Percentiles rank a stretch among this genome's conserved stretches.
Conservation (phyloP, 1,140 invertebrate species). For the Drosophila tsacasi region DNA sequence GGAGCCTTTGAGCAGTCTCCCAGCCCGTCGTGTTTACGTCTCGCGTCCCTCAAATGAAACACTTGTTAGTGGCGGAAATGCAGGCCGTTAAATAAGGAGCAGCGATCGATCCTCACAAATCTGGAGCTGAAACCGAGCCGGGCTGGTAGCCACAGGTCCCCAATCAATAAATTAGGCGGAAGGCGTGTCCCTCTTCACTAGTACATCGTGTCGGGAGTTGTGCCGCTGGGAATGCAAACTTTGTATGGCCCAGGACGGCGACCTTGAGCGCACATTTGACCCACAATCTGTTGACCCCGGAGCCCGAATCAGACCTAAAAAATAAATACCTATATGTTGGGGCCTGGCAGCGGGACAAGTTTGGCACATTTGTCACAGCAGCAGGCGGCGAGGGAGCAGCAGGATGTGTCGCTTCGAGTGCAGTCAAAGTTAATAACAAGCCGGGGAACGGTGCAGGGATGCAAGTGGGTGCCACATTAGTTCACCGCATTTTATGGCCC, state of each 20-base stretch:
- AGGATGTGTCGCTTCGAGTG: constrained; percentile 40
- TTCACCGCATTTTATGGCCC: constrained; percentile 64
- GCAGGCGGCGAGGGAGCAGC: constrained; percentile 1
- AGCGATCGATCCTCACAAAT: constrained; percentile 12
- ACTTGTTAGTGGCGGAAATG: constrained; percentile 40
- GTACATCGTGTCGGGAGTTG: constrained; percentile 2
- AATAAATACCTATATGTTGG: constrained; percentile 11
- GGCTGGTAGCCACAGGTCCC: not conserved
- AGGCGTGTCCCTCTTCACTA: not conserved
- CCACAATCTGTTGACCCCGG: constrained; percentile 21
- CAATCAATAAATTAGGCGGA: constrained; percentile 7
- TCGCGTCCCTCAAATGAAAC: constrained; percentile 27
- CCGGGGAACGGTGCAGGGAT: not conserved
- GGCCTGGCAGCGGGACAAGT: constrained; percentile 37
- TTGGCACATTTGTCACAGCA: constrained; percentile 72
- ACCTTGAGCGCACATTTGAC: constrained; percentile 55
- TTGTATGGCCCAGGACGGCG: constrained; percentile 42
- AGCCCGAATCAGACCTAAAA: not conserved
- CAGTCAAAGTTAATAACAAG: constrained; percentile 53
- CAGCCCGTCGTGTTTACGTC: constrained; percentile 3
- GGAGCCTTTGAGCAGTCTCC: not conserved
- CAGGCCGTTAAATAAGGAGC: not conserved
- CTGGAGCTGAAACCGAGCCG: not conserved
- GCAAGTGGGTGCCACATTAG: constrained; percentile 44
- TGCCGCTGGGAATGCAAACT: constrained; percentile 58